These are phyloP conservation scores for Numenius phaeopus DNA, from an alignment of 2,797 vertebrate species.

Conservation along the genomic window DNA sequence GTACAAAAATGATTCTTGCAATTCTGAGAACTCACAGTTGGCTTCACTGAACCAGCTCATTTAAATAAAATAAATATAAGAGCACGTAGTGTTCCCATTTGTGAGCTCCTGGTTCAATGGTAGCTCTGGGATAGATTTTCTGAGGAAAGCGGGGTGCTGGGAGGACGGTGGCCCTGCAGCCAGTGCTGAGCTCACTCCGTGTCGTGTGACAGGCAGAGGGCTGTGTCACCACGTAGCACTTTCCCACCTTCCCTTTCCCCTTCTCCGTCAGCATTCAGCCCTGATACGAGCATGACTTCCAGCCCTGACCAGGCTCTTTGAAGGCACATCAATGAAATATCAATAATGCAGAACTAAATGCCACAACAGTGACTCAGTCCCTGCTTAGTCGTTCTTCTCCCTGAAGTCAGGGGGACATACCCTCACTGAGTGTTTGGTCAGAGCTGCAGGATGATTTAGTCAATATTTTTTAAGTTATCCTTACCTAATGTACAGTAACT, in stretches of 20 bases:
- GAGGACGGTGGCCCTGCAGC: background rate
- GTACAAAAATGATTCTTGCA: background rate
- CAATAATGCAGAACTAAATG: background rate
- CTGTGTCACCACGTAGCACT: background rate
- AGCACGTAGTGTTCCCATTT: background rate
- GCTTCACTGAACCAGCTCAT: background rate
- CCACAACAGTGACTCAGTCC: background rate
- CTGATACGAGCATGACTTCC: background rate
- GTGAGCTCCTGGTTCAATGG: background rate
- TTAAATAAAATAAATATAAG: background rate
- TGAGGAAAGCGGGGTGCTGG: background rate
- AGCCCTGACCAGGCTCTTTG: background rate
- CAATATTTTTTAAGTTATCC: background rate
- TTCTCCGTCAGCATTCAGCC: background rate
- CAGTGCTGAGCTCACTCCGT: fast-evolving
- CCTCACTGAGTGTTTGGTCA: background rate
- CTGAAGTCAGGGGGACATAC: background rate
- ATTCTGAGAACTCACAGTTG: background rate
- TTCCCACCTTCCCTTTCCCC: background rate
- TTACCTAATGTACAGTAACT: background rate
- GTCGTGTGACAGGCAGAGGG: background rate
- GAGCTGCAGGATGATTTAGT: background rate
- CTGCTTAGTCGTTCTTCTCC: background rate
- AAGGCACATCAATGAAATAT: background rate
- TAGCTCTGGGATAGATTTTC: background rate